Conservation (phyloP, 92 coral and sea anemone genomes). For the Micromussa lordhowensis region DNA sequence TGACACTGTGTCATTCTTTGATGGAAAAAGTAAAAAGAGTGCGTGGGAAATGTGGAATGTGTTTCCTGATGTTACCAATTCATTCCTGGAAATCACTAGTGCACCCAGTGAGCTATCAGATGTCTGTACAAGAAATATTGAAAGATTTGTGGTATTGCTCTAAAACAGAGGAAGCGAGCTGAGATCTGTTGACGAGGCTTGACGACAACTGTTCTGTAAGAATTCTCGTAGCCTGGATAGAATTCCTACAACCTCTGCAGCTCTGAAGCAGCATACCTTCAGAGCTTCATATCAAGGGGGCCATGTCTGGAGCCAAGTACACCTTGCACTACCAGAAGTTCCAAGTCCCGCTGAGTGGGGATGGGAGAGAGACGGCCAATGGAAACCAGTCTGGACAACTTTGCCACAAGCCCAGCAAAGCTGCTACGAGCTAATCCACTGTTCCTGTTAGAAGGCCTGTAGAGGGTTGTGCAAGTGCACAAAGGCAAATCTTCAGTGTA, state of each 20-base stretch:
- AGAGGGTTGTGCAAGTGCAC: too few relatives aligned
- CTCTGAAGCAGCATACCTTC: conserved; percentile 50
- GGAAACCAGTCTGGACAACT: conserved; percentile 18
- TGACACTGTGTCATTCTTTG: too few relatives aligned
- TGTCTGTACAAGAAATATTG: conserved; percentile 13
- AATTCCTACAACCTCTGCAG: conserved; percentile 65
- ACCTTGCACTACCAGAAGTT: conserved; percentile 35
- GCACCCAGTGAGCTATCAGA: not conserved
- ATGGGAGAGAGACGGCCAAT: conserved; percentile 15
- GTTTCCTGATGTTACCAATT: too few relatives aligned
- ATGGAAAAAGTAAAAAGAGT: too few relatives aligned
- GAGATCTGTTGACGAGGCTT: conserved; percentile 48
- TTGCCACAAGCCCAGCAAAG: too few relatives aligned
- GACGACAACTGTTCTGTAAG: conserved; percentile 65
- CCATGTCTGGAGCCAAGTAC: conserved; percentile 62
- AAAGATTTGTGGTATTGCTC: conserved; percentile 37
- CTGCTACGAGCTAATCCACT: too few relatives aligned
- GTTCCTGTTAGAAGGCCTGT: too few relatives aligned
- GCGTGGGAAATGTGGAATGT: too few relatives aligned
- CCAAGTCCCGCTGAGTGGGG: conserved; percentile 72
- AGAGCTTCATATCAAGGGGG: conserved; percentile 66
- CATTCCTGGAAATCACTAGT: too few relatives aligned
- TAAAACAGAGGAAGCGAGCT: conserved; percentile 61
- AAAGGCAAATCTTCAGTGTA: too few relatives aligned
- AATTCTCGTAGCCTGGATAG: conserved; percentile 50